Conservation (phyloP, 2,888 invertebrate species). For the Tiphia femorata region DNA sequence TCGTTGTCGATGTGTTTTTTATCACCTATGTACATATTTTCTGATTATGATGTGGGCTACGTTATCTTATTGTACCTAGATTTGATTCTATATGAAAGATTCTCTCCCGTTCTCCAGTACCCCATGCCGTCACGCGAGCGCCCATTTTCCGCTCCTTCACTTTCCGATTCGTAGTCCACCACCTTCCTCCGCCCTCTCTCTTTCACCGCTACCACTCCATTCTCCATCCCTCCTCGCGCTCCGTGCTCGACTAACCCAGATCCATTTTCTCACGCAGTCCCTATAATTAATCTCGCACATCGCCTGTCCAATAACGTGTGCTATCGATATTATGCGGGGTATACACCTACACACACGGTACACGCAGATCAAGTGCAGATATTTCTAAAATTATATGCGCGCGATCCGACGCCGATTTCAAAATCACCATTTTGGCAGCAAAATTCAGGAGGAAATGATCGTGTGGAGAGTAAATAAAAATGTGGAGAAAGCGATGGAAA, state of each 20-base stretch:
- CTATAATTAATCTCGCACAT: conserved; percentile 49
- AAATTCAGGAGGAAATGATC: background rate
- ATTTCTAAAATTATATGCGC: conserved; percentile 58
- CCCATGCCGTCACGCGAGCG: too few species aligned
- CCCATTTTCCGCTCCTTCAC: too few species aligned
- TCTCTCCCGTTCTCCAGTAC: conserved; percentile 17
- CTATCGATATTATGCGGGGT: conserved; percentile 35
- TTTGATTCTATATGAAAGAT: conserved; percentile 46
- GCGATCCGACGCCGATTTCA: too few species aligned
- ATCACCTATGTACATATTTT: conserved; percentile 67
- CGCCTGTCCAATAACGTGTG: conserved; percentile 32
- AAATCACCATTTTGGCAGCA: too few species aligned
- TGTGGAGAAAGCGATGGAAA: background rate
- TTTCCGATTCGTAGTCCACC: too few species aligned
- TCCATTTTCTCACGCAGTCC: conserved; percentile 42
- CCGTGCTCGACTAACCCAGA: conserved; percentile 20
- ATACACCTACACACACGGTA: conserved; percentile 40
- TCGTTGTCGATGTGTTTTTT: conserved; percentile 68
- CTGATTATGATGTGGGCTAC: conserved; percentile 66
- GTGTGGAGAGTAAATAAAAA: background rate
- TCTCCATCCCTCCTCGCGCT: conserved; percentile 24
- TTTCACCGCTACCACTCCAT: background rate
- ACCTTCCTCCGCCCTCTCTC: background rate
- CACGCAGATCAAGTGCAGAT: conserved; percentile 58
- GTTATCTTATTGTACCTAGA: conserved; percentile 56